A percentile compares a stretch with the other conserved stretches of the same genome.
Conservation (phyloP, 23 tunicate genomes). For the Halocynthia aurantium region DNA sequence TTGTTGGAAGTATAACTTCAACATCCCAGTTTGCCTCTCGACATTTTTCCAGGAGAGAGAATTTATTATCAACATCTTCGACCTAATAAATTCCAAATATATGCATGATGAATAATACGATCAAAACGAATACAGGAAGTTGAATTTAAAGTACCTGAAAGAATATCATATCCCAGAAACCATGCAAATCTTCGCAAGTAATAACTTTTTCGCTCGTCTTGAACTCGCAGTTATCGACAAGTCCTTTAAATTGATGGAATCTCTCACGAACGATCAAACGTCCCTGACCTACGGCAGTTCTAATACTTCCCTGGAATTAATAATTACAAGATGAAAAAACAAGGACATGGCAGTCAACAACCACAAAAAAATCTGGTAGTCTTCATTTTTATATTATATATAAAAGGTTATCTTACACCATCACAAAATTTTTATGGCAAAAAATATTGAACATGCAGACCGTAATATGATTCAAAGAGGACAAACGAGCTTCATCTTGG, state of each 20-base stretch:
- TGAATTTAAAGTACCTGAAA: constrained; percentile 44
- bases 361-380: too few relatives aligned
- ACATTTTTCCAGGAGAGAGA: constrained; percentile 32
- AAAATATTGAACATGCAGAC: too few relatives aligned
- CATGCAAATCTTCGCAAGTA: constrained; percentile 64
- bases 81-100: constrained; percentile 26
- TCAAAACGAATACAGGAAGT: not conserved
- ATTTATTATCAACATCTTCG: constrained; percentile 62
- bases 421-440: too few relatives aligned
- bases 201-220: constrained; percentile 74
- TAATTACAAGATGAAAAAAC: not conserved
- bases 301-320: constrained; percentile 65
- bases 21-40: constrained; percentile 41
- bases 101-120: not conserved
- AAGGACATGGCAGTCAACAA: too few relatives aligned
- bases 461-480: too few relatives aligned
- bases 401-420: too few relatives aligned
- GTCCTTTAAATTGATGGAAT: constrained; percentile 64
- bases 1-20: not conserved
- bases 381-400: too few relatives aligned
- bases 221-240: constrained; percentile 68
- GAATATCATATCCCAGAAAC: constrained; percentile 95
- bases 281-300: constrained; percentile 76
- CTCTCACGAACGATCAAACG: constrained; percentile 63
- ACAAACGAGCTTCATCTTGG: too few relatives aligned